Evolutionary conservation across 2,797 vertebrate species (phyloP), one percentile per base, ranked within the genome.

Genomic region (Discoglossus pictus): DNA sequence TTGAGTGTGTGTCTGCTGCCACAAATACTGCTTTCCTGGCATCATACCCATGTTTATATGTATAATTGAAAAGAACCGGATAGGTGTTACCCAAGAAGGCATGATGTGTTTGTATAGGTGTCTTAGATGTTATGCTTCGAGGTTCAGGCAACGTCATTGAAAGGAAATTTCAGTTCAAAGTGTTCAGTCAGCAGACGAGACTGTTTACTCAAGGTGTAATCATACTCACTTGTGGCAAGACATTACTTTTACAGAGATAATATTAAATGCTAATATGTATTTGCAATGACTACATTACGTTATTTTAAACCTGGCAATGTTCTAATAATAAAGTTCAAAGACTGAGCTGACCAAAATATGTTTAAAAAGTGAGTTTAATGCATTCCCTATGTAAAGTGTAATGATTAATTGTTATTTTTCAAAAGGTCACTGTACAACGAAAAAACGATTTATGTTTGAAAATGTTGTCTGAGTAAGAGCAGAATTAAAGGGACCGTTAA

Each of bases 1-100:
- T 59, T 78, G 50, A 15, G 38, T 16, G 20, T 6, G 2, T 64
- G 8, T 34, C 53, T 75, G 67, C 73, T 73, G 23, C 75, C 61
- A 0, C 0, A 43, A 68, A 65, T 65, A 39, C 7, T 76, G 66
- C 68, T 73, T 75, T 72, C 68, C 68, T 79, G 76, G 50, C 46
- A 21, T 55, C 16, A 13, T 65, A 47, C 67, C 79, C 36, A 34
- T 48, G 68, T 75, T 74, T 65, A 60, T 46, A 55, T 48, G 21
- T 42, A 16, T 56, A 35, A 62, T 61, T 70, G 50, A 70, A 69
- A 23, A 70, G 67, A 62, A 71, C 52, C 68, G 60, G 61, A 71
- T 58, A 71, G 68, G 52, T 64, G 60, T 71, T 52, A 64, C 68
- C 68, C 68, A 64, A 51, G 52, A 51, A 60, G 47, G 44, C 40